phyloP scores from a whole-genome alignment of 2,797 vertebrate species.

The Sebastolobus alascanus region DNA sequence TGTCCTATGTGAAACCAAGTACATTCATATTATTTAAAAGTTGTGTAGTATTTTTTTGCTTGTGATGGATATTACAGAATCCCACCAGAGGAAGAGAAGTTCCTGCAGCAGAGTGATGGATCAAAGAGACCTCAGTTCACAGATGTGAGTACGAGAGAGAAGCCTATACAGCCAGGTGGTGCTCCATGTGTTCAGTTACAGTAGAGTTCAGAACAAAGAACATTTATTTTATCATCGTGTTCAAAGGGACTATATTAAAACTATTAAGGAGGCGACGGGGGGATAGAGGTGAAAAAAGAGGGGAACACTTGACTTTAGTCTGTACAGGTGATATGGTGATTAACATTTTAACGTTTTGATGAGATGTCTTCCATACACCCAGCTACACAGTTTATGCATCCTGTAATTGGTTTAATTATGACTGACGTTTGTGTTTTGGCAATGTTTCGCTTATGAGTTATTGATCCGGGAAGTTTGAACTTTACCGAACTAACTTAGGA shows the following conservation, averaged over 20 bases:
- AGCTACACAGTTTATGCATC: background rate
- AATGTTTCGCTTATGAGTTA: too few species aligned
- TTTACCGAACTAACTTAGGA: too few species aligned
- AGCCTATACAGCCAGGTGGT: too few species aligned
- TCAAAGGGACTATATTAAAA: background rate
- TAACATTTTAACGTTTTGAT: background rate
- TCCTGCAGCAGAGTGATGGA: constrained; percentile 74
- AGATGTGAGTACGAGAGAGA: constrained; percentile 77
- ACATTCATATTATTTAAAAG: background rate
- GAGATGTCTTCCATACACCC: background rate
- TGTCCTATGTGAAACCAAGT: background rate
- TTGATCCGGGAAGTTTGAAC: too few species aligned
- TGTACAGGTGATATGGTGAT: background rate
- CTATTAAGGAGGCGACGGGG: background rate
- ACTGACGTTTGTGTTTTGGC: background rate
- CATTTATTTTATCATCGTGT: background rate
- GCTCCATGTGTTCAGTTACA: background rate
- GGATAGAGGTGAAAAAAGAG: background rate
- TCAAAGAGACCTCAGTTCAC: constrained; percentile 80
- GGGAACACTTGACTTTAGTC: background rate
- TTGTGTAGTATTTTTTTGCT: background rate
- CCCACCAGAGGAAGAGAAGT: constrained; percentile 74
- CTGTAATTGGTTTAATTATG: background rate
- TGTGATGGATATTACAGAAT: constrained; percentile 53
- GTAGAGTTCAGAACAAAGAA: background rate